Evolutionary conservation across 2,797 vertebrate species (phyloP), one percentile per base, ranked within the genome.

Genomic region (Pempheris klunzingeri): DNA sequence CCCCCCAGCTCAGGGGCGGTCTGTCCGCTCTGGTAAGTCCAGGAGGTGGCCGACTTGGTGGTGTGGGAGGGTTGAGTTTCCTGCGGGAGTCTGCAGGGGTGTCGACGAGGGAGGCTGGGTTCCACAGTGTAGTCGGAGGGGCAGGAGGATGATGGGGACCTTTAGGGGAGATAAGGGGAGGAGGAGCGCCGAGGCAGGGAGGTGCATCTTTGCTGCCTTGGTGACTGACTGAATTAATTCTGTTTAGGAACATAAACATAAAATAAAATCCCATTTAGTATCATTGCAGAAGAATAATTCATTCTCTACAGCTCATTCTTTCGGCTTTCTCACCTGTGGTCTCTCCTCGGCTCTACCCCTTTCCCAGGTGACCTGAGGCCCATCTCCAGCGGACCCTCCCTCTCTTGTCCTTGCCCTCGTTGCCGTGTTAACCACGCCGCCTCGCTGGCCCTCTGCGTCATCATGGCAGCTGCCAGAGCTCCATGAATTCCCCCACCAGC

Each of bases 371-470:
- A 89, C 18, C 96, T 95, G 32, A 97, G 86, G 94, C 96, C 68
- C 95, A 96, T 34, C 94, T 96, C 60, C 93, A 95, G 15, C 1
- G 95, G 92, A 43, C 96, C 94, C 28, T 97, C 97, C 73, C 96
- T 96, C 87, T 98, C 96, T 44, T 96, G 96, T 36, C 95, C 94
- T 53, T 96, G 95, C 24, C 94, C 93, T 49, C 96, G 94, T 87
- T 97, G 97, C 59, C 96, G 92, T 0, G 96, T 92, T 86, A 97
- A 88, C 97, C 97, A 97, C 58, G 93, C 96, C 49, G 97, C 96
- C 91, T 98, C 97, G 0, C 94, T 95, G 77, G 93, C 95, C 86
- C 97, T 95, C 76, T 97, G 96, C 80, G 96, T 94, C 85, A 97
- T 95, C 83, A 96, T 94, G 2, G 95, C 94, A 0, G 96, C 92